A percentile compares a stretch with the other conserved stretches of the same genome.
phyloP scores from a whole-genome alignment of 2,113 vertebrate genomes.

The Clarias batrachus region DNA sequence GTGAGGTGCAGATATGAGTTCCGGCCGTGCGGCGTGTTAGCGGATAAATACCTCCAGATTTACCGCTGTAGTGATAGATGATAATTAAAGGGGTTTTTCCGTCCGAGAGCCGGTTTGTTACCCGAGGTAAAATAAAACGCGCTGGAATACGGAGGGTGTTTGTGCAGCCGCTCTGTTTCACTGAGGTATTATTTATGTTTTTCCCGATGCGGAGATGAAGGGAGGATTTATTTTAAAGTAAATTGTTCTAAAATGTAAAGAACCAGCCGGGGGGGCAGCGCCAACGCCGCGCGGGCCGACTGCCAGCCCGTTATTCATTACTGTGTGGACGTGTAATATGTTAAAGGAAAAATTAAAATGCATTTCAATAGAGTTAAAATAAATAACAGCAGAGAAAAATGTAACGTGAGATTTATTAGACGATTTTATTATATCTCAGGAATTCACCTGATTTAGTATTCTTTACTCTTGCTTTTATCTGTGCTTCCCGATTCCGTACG shows the following conservation, averaged over 20 bases:
- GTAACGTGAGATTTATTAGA: too few species aligned
- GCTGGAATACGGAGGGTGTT: neutral
- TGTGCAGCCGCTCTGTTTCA: neutral
- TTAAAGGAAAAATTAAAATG: neutral
- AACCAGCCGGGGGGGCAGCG: too few species aligned
- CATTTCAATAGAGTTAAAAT: neutral
- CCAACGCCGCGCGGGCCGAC: neutral
- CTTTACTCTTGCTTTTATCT: neutral
- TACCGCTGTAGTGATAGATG: neutral
- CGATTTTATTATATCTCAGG: neutral
- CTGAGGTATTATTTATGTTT: neutral
- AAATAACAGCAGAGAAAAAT: neutral
- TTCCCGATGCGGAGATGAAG: neutral
- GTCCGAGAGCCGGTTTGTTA: neutral
- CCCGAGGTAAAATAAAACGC: neutral
- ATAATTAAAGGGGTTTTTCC: constrained; percentile 6
- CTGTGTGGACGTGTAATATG: neutral
- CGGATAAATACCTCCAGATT: neutral
- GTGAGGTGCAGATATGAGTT: neutral
- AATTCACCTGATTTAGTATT: neutral
- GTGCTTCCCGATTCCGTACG: neutral
- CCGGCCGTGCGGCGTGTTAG: neutral
- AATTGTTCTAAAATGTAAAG: neutral
- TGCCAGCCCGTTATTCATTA: neutral
- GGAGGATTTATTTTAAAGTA: neutral